phyloP scores from a whole-genome alignment of 2,113 vertebrate genomes.

The Mystacornis crossleyi region DNA sequence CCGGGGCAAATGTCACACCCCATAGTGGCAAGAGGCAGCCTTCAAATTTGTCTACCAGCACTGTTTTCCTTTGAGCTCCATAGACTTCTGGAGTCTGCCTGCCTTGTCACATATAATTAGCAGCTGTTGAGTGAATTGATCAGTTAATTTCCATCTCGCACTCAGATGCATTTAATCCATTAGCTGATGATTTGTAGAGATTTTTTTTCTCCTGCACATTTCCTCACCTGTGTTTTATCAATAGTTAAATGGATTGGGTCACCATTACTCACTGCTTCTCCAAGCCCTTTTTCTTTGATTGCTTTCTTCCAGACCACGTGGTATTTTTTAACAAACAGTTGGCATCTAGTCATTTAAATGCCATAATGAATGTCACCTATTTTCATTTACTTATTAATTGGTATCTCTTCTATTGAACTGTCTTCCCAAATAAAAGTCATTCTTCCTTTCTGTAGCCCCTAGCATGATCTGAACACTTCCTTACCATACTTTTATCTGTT shows the following conservation, averaged over 20 bases:
- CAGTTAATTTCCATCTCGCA: slow-evolving; percentile 64
- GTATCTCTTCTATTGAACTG: not conserved
- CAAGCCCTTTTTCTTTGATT: slow-evolving; percentile 27
- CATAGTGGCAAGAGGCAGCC: not conserved
- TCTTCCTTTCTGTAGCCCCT: not conserved
- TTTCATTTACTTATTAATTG: slow-evolving; percentile 49
- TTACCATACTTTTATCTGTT: not conserved
- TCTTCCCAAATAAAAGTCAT: not conserved
- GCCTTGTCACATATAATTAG: slow-evolving; percentile 69
- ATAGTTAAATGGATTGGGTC: slow-evolving; percentile 58
- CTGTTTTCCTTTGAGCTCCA: not conserved
- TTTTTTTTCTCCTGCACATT: slow-evolving; percentile 27
- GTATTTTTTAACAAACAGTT: slow-evolving; percentile 49
- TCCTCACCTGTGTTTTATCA: slow-evolving; percentile 58
- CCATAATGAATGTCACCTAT: slow-evolving; percentile 49
- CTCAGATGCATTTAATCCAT: slow-evolving; percentile 66
- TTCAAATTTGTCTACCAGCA: not conserved
- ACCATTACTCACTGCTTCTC: slow-evolving; percentile 31
- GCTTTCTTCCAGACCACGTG: not conserved
- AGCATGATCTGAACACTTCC: not conserved
- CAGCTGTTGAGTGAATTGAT: slow-evolving; percentile 71
- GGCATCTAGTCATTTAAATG: slow-evolving; percentile 50
- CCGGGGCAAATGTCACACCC: not conserved
- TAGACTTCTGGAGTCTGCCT: not conserved
- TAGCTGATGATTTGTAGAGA: slow-evolving; percentile 62